Evolutionary conservation across 2,888 invertebrate genomes (phyloP), one percentile per base, ranked within the genome.

Genomic region (Byasa hedistus): DNA sequence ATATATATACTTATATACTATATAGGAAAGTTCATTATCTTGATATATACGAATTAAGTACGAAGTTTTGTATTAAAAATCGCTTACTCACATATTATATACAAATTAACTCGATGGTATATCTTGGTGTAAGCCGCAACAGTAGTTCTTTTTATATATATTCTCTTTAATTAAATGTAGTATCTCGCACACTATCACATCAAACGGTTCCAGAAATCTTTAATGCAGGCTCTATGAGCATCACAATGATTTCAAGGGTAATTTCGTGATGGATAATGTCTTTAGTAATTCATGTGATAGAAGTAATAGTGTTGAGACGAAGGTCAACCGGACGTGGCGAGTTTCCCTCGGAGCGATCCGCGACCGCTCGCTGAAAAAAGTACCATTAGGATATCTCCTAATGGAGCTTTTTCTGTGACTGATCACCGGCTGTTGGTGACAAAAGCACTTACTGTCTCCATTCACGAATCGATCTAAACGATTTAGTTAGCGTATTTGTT

Each of bases 341-440:
- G 48, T 15, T 15, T 56, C 44, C 48, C 27, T 22, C n/a, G 19
- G 24, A 61, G 22, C 22, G 24, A 51, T 51, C 48, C 57, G 19
- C 63, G 63, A 48, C 57, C 19, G 24, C n/a, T 57, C 48, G 22
- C 24, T 44, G 63, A 63, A 63, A 63, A 39, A 63, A 63, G 48
- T 17, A 22, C 63, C 63, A 63, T 63, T 63, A 63, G 63, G 22
- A 57, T 0, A 23, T 21, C 24, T 39, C 21, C 52, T 64, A 64
- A 64, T 64, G 51, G 64, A 58, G 52, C 64, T 64, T 52, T 55
- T 58, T 64, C 52, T 64, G 64, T 64, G 58, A 64, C 64, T 64
- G 64, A 64, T 64, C 57, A 58, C 51, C 57, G 48, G 21, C 57
- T 57, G 63, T 54, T 64, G 52, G 52, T 39, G 64, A 58, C 58